phyloP scores from a whole-genome alignment of 2,888 invertebrate species.

The Ctenicera cuprea region DNA sequence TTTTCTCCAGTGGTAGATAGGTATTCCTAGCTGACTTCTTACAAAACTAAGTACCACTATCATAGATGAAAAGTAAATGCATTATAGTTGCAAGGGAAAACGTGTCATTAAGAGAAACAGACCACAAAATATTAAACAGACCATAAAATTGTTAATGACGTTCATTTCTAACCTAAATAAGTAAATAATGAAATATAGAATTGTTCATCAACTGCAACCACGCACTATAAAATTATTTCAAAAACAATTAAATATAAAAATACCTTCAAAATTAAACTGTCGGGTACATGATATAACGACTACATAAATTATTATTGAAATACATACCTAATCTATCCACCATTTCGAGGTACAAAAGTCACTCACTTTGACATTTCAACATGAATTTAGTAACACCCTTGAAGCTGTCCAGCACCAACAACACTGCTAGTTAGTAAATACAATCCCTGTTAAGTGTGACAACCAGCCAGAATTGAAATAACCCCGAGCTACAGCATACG shows the following conservation, averaged over 20 bases:
- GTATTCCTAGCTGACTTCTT: background rate
- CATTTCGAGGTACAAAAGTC: slow-evolving; percentile 72
- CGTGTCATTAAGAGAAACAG: slow-evolving; percentile 45
- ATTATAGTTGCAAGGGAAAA: slow-evolving; percentile 3
- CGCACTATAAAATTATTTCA: background rate
- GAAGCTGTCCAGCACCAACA: too few species aligned
- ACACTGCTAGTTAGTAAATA: too few species aligned
- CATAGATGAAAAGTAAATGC: background rate
- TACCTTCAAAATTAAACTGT: background rate
- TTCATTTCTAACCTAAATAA: slow-evolving; percentile 47
- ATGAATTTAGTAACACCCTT: slow-evolving; percentile 14
- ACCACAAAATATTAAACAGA: slow-evolving; percentile 63
- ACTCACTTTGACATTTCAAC: slow-evolving; percentile 59
- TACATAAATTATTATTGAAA: slow-evolving; percentile 1
- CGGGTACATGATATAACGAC: too few species aligned
- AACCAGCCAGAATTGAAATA: too few species aligned
- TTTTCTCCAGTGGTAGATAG: background rate
- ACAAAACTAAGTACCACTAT: background rate
- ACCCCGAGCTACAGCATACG: too few species aligned
- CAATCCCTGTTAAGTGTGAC: too few species aligned
- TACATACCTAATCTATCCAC: slow-evolving; percentile 77
- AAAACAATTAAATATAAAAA: background rate
- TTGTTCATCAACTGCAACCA: too few species aligned
- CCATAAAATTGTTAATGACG: slow-evolving; percentile 62
- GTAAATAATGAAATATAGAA: slow-evolving; percentile 26